Evolutionary conservation across 1,140 invertebrate genomes (phyloP), one percentile per base, ranked within the genome.

Genomic region (Gonatopus flavifemur): DNA sequence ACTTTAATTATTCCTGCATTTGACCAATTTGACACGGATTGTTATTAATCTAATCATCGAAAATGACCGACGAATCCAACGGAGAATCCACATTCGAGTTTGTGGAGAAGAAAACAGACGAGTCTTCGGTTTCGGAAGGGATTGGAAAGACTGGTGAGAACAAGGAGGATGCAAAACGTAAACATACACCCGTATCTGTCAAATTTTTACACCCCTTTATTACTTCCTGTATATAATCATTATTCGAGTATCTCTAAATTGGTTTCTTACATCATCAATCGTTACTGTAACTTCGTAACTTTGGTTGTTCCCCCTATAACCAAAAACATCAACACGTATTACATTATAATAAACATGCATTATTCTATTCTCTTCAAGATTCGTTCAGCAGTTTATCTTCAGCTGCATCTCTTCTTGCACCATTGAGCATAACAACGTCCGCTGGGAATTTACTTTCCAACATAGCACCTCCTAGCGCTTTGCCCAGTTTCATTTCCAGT

Each of bases 31-130:
- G 31, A 25, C 33, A 35, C 15, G 21, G 15, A 18, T 55, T 8
- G 20, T 32, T 24, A 22, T 33, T 37, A 55, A 51, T 46, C 52
- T 52, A 15, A 13, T 45, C 31, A 31, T 16, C 22, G 28, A 49
- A 21, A 38, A 76, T 75, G 72, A 74, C 68, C 5, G 80, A 81
- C 52, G 79, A 81, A 63, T 78, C 74, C 1, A 81, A 79, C 54
- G 78, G 78, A 25, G 80, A 81, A 64, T 80, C 77, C 2, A 79
- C 78, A 7, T 81, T 81, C 54, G 80, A 81, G 69, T 81, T 81
- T 66, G 73, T 81, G 0, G 79, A 79, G 40, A 73, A 70, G 43
- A 74, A 70, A 46, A 32, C 62, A 2, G 74, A 75, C 9, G 71
- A 77, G 13, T 44, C 56, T 13, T 46, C 69, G 15, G 35, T 57